Base-by-base conservation (phyloP, 2,797 vertebrate species). In the Dendrocincla fuliginosa region DNA sequence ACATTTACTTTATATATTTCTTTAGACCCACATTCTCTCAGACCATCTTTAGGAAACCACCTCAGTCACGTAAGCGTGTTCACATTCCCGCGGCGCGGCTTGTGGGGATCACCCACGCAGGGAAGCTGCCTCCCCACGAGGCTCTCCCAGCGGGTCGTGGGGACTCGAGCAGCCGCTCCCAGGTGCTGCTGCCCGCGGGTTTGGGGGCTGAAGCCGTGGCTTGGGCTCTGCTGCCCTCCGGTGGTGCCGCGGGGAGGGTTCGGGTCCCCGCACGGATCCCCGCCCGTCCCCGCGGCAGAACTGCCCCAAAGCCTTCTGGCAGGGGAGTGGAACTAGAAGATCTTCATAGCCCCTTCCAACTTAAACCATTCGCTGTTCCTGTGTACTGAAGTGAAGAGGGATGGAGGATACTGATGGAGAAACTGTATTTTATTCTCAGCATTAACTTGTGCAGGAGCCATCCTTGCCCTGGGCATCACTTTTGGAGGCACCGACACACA, bases 171-270 rank as follows among this genome's bases (percentile, higher is more conserved):
- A 74, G 30, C 35, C 17, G 6, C 39, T 22, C 18, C 12, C 28
- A 23, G 46, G 25, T 0, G 27, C 63, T 6, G 46, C 10, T 59
- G 22, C 46, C 49, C n/a, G 32, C 0, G 11, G 33, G 10, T 2
- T 4, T 3, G 4, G 14, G 8, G 7, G 1, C 5, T 5, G 60
- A 20, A 37, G 60, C 70, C 27, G 76, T 96, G 89, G 23, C 95
- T 75, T 89, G 94, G 95, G 86, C 82, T 97, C 79, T 97, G 95
- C 96, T 96, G 96, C 96, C 96, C 92, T 79, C 97, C 86, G 64
- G 91, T 88, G 96, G 95, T 28, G 17, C 71, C 19, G 8, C 12
- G 7, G 73, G 44, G 53, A 89, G 76, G 32, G 23, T 20, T 32
- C 7, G 4, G 32, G 33, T 12, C 39, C 39, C 9, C 28, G n/a